phyloP scores from a whole-genome alignment of 2,113 vertebrate genomes.

The Sterrhoptilus dennistouni region DNA sequence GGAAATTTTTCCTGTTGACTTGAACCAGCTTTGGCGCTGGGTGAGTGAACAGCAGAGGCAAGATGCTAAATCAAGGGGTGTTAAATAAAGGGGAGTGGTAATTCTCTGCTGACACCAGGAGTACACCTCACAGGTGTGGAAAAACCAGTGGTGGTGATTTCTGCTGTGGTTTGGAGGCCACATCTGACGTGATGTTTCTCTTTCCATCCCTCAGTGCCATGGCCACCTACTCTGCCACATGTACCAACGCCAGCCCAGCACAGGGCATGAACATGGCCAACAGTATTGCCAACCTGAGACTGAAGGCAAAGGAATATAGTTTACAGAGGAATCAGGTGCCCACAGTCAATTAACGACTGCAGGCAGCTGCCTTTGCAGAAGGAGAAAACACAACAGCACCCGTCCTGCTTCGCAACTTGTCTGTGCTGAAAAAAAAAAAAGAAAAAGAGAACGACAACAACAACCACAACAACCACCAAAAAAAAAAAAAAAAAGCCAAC shows the following conservation, averaged over 20 bases:
- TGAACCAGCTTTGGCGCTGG: background rate
- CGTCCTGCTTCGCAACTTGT: slow-evolving; percentile 70
- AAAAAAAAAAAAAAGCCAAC: slow-evolving; percentile 1
- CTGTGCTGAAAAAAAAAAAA: slow-evolving; percentile 52
- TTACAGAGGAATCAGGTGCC: slow-evolving; percentile 96
- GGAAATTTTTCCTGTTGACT: slow-evolving; percentile 1
- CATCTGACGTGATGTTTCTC: background rate
- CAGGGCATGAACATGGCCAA: slow-evolving; percentile 99
- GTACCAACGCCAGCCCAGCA: slow-evolving; percentile 91
- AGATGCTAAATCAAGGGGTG: background rate
- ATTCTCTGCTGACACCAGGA: background rate
- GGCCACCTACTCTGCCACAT: slow-evolving; percentile 92
- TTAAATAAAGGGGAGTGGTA: background rate
- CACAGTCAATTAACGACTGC: slow-evolving; percentile 90
- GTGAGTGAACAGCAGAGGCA: background rate
- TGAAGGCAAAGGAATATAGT: slow-evolving; percentile 99
- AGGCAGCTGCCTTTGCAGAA: slow-evolving; percentile 65
- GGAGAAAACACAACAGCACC: slow-evolving; percentile 64
- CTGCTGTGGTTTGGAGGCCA: background rate
- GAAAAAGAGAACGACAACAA: background rate
- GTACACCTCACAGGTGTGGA: background rate
- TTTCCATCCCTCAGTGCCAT: slow-evolving; percentile 83
- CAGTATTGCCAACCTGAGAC: slow-evolving; percentile 99
- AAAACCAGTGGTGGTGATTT: background rate
- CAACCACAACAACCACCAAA: too few relatives aligned